Conservation (phyloP, 2,113 vertebrate species). For the Oxygymnocypris stewartii region DNA sequence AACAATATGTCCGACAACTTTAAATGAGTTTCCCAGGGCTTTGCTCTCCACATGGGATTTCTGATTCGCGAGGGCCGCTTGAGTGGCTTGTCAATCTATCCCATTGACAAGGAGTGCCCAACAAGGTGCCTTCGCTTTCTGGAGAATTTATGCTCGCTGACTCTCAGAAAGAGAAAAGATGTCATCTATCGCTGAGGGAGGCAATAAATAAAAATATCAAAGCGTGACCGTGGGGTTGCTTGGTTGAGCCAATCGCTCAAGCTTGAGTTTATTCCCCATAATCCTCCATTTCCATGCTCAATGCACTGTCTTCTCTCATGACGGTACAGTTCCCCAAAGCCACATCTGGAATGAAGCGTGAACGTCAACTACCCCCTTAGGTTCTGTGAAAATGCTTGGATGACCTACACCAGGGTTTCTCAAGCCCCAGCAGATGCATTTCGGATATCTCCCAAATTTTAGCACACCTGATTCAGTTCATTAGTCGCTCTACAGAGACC, state of each 20-base stretch:
- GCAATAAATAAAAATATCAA: slow-evolving; percentile 51
- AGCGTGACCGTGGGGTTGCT: background rate
- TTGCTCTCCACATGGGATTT: slow-evolving; percentile 33
- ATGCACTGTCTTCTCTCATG: slow-evolving; percentile 15
- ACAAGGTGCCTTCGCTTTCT: slow-evolving; percentile 32
- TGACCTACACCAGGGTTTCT: background rate
- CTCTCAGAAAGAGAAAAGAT: slow-evolving; percentile 26
- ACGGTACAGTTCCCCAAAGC: background rate
- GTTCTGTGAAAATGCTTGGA: background rate
- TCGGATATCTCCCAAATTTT: background rate
- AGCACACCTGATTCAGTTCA: background rate
- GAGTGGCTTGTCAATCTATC: slow-evolving; percentile 52
- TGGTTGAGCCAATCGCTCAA: slow-evolving; percentile 14
- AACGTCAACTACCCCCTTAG: background rate
- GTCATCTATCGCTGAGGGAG: slow-evolving; percentile 37
- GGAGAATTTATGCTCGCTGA: slow-evolving; percentile 28
- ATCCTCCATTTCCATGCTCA: slow-evolving; percentile 32
- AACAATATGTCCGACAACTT: slow-evolving; percentile 37
- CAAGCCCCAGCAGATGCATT: background rate
- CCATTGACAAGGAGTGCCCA: slow-evolving; percentile 19
- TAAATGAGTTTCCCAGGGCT: slow-evolving; percentile 26
- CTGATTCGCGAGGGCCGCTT: slow-evolving; percentile 47
- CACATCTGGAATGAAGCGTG: background rate
- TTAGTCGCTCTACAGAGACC: background rate
- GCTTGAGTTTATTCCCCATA: slow-evolving; percentile 29